These are phyloP conservation scores for Heteractis magnifica DNA, from an alignment of 92 coral and sea anemone genomes.

Conservation along the genomic window DNA sequence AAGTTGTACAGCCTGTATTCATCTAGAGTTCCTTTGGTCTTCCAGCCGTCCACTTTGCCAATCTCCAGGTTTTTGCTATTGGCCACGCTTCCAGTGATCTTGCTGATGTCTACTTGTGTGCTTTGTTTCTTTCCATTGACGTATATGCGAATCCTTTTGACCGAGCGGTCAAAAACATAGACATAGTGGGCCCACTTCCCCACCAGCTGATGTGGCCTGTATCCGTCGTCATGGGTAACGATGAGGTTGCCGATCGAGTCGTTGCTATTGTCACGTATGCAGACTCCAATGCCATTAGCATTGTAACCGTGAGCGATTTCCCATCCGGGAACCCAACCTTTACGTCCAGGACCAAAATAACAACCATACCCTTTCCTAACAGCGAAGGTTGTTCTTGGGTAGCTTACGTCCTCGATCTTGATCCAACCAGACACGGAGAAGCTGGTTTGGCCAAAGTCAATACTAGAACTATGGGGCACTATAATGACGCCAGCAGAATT, in stretches of 20 bases:
- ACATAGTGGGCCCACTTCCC: slow-evolving; percentile 65
- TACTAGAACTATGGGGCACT: slow-evolving; percentile 30
- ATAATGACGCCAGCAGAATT: slow-evolving; percentile 46
- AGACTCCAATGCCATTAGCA: slow-evolving; percentile 46
- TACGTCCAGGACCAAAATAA: slow-evolving; percentile 37
- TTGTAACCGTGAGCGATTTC: slow-evolving; percentile 63
- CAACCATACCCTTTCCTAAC: slow-evolving; percentile 69
- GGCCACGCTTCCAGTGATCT: slow-evolving; percentile 58
- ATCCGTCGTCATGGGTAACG: slow-evolving; percentile 49
- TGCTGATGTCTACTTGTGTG: slow-evolving; percentile 52
- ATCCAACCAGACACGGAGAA: slow-evolving; percentile 67
- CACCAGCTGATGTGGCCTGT: slow-evolving; percentile 36
- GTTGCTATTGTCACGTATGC: slow-evolving; percentile 67
- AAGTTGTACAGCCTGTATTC: slow-evolving; percentile 73
- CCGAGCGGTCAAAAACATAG: slow-evolving; percentile 58
- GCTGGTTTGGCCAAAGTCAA: slow-evolving; percentile 58
- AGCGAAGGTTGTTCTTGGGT: slow-evolving; percentile 73
- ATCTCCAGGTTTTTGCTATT: slow-evolving; percentile 63
- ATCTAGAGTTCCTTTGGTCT: slow-evolving; percentile 74
- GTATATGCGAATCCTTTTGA: slow-evolving; percentile 38
- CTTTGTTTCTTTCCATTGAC: slow-evolving; percentile 70
- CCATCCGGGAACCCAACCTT: slow-evolving; percentile 62
- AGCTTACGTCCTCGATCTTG: slow-evolving; percentile 56
- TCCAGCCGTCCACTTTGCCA: slow-evolving; percentile 70
- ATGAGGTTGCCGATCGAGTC: slow-evolving; percentile 14